Conservation (phyloP, 2,888 invertebrate species). For the Scotopteryx bipunctaria region DNA sequence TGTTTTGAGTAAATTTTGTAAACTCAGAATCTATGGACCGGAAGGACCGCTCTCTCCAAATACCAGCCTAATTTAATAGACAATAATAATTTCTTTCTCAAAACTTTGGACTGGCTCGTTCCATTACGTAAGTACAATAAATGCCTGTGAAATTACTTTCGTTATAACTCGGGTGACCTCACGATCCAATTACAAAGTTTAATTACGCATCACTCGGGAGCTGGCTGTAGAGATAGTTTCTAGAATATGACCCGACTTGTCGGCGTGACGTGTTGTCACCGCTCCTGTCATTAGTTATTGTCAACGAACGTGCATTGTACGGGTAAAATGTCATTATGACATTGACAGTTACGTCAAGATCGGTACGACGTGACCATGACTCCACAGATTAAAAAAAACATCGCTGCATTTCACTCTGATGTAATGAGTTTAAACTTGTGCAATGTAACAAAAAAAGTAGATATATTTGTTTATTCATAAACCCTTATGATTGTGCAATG, state of each 20-base stretch:
- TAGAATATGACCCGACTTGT: slow-evolving; percentile 13
- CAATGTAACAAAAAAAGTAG: no score
- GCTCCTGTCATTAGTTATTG: neutral
- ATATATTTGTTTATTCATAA: no score
- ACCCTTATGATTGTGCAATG: no score
- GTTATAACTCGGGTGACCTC: slow-evolving; percentile 42
- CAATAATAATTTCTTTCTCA: neutral
- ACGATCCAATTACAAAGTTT: slow-evolving; percentile 62
- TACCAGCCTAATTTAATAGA: neutral
- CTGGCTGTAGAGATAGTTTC: slow-evolving; percentile 33
- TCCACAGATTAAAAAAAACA: no score
- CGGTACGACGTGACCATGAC: no score
- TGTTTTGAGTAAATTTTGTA: no score
- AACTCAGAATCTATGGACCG: no score
- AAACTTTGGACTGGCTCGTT: slow-evolving; percentile 7
- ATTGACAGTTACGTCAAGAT: no score
- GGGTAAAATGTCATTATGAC: no score
- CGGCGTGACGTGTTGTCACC: neutral
- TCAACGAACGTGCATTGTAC: no score
- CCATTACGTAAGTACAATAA: slow-evolving; percentile 31
- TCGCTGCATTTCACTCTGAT: no score
- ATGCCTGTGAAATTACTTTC: slow-evolving; percentile 36
- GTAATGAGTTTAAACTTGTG: no score
- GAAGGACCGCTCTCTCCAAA: neutral
- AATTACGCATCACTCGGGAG: slow-evolving; percentile 53